Evolutionary conservation across 2,797 vertebrate genomes (phyloP), one percentile per base, ranked within the genome.

Genomic region (Anguilla marmorata): DNA sequence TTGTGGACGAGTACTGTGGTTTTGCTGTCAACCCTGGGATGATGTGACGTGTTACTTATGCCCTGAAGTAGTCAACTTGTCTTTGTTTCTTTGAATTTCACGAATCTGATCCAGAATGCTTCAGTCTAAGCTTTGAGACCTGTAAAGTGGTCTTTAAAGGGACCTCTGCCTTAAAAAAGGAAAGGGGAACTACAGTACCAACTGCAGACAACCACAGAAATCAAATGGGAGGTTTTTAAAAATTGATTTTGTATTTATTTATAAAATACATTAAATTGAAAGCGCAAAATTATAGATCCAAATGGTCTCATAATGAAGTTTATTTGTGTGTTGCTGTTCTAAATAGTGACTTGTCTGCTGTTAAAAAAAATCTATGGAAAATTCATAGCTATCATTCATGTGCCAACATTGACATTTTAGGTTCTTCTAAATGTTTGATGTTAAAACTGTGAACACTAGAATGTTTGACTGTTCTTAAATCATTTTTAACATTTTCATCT

Each of bases 371-470:
- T 74, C 58, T 56, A 48, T 82, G 7, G 82, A 85, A 72, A 84
- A 88, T 88, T 66, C 48, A 84, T 27, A 84, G 48, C 30, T 69
- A 50, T 85, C 80, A 87, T 52, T 84, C 41, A 88, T 85, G 82
- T 88, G 37, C 82, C 63, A 85, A 63, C 27, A 85, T 56, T 72
- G 30, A 82, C 45, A 82, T 50, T 82, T 82, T 82, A 72, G 82
- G 58, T 30, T 33, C 66, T 84, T 88, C 80, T 88, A 33, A 84
- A 88, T 88, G 80, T 85, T 88, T 72, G 82, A 63, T 88, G 82
- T 88, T 12, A 85, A 50, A 82, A 85, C 50, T 84, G 30, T 88
- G 52, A 84, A 84, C 83, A 54, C 54, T 30, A 84, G 50, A 84
- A 84, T 84, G 79, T 82, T 50, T 82, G 24, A 50, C 45, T 48